Percentiles rank a stretch among this genome's conserved stretches.
phyloP scores from a whole-genome alignment of 2,888 invertebrate species.

The Caenorhabditis auriculariae region DNA sequence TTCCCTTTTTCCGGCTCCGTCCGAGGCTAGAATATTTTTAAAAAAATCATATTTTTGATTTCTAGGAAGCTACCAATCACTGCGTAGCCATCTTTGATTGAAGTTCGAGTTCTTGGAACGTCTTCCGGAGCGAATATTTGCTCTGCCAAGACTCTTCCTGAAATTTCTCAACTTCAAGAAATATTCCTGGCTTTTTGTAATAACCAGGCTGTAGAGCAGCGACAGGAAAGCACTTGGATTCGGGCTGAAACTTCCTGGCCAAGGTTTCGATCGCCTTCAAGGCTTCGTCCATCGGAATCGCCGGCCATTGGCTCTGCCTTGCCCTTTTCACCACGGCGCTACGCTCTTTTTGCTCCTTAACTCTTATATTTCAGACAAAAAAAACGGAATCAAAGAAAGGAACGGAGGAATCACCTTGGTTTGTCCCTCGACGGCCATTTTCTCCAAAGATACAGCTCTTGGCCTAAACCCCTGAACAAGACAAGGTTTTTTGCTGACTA shows the following conservation, averaged over 20 bases:
- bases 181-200: too few relatives aligned
- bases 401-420: too few relatives aligned
- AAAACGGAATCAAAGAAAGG: too few relatives aligned
- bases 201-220: conserved; percentile 13
- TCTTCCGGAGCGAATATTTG: conserved; percentile 13
- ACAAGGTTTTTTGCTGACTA: too few relatives aligned
- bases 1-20: conserved; percentile 28
- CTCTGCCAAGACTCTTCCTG: conserved; percentile 12
- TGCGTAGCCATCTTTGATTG: conserved; percentile 59
- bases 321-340: too few relatives aligned
- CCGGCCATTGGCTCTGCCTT: conserved; percentile 46
- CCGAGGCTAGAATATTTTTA: conserved; percentile 15
- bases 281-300: conserved; percentile 43
- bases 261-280: conserved; percentile 21
- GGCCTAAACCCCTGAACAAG: too few relatives aligned
- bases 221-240: conserved; percentile 17
- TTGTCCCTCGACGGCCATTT: too few relatives aligned
- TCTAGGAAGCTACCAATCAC: conserved; percentile 37
- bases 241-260: conserved; percentile 6
- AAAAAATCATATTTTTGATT: not conserved
- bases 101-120: conserved; percentile 40
- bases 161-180: too few relatives aligned
- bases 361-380: too few relatives aligned
- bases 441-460: too few relatives aligned
- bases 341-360: too few relatives aligned